phyloP scores from a whole-genome alignment of 2,888 invertebrate genomes.

The Nomada fucata region DNA sequence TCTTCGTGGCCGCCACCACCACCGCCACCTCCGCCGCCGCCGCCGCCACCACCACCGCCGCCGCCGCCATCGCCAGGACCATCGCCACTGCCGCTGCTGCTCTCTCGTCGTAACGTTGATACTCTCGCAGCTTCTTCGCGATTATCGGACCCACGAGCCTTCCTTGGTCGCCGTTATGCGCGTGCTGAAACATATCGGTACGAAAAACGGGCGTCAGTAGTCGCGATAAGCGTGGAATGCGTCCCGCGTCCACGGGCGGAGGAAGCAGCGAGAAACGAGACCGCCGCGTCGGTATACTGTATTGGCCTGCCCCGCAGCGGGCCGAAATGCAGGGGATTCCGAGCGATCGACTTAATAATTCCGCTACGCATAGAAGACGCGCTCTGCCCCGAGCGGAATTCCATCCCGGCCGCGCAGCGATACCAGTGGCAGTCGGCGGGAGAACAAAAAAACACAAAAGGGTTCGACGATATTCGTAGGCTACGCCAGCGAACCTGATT shows the following conservation, averaged over 20 bases:
- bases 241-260: too few relatives aligned
- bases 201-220: neutral
- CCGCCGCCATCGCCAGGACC: neutral
- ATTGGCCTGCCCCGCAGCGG: too few relatives aligned
- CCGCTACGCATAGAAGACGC: too few relatives aligned
- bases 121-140: neutral
- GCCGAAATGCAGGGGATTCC: too few relatives aligned
- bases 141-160: neutral
- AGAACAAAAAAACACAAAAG: slow-evolving; percentile 42
- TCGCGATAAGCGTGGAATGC: too few relatives aligned
- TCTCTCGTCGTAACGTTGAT: slow-evolving; percentile 10
- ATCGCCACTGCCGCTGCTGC: neutral
- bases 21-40: neutral
- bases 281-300: too few relatives aligned
- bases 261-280: too few relatives aligned
- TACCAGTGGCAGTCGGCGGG: slow-evolving; percentile 3
- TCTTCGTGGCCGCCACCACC: neutral
- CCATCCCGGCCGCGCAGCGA: neutral
- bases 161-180: neutral
- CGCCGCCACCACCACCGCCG: neutral
- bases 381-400: too few relatives aligned
- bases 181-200: slow-evolving; percentile 11
- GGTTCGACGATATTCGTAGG: slow-evolving; percentile 52
- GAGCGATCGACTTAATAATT: slow-evolving; percentile 7
- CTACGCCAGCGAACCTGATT: slow-evolving; percentile 59